These are phyloP conservation scores for Drosophila arawakana DNA, from an alignment of 1,140 invertebrate species.

Conservation along the genomic window DNA sequence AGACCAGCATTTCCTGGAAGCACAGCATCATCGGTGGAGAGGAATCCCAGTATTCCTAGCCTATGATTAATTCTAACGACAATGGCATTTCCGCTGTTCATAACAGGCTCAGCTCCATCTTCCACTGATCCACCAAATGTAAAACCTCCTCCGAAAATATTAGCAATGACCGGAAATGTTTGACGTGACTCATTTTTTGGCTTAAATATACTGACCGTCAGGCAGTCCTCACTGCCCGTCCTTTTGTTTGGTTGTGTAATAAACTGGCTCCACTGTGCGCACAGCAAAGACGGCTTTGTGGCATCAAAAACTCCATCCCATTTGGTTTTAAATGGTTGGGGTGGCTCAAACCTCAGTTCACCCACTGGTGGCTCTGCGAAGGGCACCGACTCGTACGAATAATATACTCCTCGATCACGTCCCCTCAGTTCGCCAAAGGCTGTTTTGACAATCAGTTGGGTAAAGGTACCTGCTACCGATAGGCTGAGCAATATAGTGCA, in stretches of 20 bases:
- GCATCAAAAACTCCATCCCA: slow-evolving; percentile 22
- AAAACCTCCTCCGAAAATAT: slow-evolving; percentile 85
- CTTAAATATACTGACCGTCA: slow-evolving; percentile 78
- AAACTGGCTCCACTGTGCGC: slow-evolving; percentile 10
- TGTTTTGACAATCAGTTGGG: background rate
- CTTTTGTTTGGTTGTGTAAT: slow-evolving; percentile 23
- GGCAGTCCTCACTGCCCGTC: slow-evolving; percentile 76
- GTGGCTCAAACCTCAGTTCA: slow-evolving; percentile 85
- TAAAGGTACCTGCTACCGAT: background rate
- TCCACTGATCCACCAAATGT: slow-evolving; percentile 84
- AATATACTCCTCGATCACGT: slow-evolving; percentile 15
- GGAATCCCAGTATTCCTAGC: slow-evolving; percentile 87
- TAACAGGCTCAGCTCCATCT: slow-evolving; percentile 85
- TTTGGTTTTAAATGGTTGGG: slow-evolving; percentile 21
- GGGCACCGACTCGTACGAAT: slow-evolving; percentile 1
- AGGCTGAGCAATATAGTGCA: background rate
- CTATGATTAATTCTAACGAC: slow-evolving; percentile 88
- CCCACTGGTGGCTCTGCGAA: slow-evolving; percentile 64
- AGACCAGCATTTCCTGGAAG: slow-evolving; percentile 64
- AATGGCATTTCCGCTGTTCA: slow-evolving; percentile 86
- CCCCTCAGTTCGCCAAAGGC: slow-evolving; percentile 1
- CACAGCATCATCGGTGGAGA: slow-evolving; percentile 27
- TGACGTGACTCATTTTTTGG: slow-evolving; percentile 4
- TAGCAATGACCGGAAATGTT: slow-evolving; percentile 84
- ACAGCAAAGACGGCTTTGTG: background rate